Evolutionary conservation across 92 coral and sea anemone genomes (phyloP).

Genomic region (Palythoa grandiflora): DNA sequence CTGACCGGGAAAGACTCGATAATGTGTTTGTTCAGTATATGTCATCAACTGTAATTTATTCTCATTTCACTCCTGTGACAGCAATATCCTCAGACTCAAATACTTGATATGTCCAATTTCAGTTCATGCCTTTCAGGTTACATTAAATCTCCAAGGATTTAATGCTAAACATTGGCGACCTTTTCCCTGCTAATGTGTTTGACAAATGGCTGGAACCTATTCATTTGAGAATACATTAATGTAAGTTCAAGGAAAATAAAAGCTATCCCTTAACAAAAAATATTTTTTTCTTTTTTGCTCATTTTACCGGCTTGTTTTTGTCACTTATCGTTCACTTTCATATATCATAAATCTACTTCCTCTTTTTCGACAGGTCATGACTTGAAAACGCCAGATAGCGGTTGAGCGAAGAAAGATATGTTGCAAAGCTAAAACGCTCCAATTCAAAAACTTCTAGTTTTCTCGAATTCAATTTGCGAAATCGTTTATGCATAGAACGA

Average conservation of each 20-base stretch:
- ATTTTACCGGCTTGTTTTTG: conserved; percentile 22
- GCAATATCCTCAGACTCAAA: conserved; percentile 85
- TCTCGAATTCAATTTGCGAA: not conserved
- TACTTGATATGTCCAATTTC: conserved; percentile 77
- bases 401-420: conserved; percentile 27
- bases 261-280: conserved; percentile 8
- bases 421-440: conserved; percentile 28
- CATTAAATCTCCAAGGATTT: conserved; percentile 65
- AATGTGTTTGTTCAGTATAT: conserved; percentile 96
- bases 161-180: conserved; percentile 53
- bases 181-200: conserved; percentile 41
- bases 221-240: conserved; percentile 47
- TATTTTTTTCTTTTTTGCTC: conserved; percentile 19
- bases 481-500: not conserved
- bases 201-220: conserved; percentile 31
- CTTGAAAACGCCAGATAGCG: conserved; percentile 34
- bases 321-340: conserved; percentile 39
- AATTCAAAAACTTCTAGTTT: not conserved
- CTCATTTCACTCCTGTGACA: conserved; percentile 74
- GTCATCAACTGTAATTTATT: conserved; percentile 90
- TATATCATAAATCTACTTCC: conserved; percentile 41
- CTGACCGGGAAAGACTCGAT: conserved; percentile 70
- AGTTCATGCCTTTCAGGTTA: conserved; percentile 72
- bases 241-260: conserved; percentile 35
- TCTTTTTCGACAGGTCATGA: conserved; percentile 42